Percentiles rank a stretch among this genome's conserved stretches.
phyloP scores from a whole-genome alignment of 1,140 invertebrate genomes.

The Papilio dardanus region DNA sequence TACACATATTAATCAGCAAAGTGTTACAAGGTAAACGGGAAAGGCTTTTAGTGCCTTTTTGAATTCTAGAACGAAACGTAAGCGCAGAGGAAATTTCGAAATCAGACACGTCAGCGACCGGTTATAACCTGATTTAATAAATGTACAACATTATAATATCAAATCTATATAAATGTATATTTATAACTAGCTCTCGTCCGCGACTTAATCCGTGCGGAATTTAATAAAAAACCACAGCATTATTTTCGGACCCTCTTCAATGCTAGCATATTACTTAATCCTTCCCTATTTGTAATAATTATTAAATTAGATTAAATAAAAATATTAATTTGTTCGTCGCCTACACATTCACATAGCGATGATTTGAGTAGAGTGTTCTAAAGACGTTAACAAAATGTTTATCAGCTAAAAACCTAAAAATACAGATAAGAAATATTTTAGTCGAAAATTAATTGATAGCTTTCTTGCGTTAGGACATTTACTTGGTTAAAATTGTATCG shows the following conservation, averaged over 20 bases:
- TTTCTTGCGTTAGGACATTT: too few species aligned
- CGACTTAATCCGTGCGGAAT: background rate
- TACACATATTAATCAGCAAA: background rate
- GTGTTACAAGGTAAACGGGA: background rate
- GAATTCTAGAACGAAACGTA: constrained; percentile 9
- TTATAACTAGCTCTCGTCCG: background rate
- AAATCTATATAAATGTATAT: background rate
- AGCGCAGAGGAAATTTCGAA: constrained; percentile 13
- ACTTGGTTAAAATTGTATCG: background rate
- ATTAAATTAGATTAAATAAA: too few species aligned
- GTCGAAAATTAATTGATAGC: too few species aligned
- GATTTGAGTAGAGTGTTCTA: too few species aligned
- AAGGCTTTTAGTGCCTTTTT: constrained; percentile 12
- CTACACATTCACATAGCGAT: too few species aligned
- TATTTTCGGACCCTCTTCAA: too few species aligned
- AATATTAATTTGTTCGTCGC: too few species aligned
- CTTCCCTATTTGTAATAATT: too few species aligned
- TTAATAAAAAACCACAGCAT: background rate
- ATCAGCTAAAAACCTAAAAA: too few species aligned
- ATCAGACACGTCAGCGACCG: background rate
- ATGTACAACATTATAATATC: background rate
- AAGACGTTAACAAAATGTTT: too few species aligned
- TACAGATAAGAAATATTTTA: too few species aligned
- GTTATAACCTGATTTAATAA: background rate
- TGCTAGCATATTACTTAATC: too few species aligned